phyloP scores from a whole-genome alignment of 2,797 vertebrate genomes.

The Sebastes iracundus region DNA sequence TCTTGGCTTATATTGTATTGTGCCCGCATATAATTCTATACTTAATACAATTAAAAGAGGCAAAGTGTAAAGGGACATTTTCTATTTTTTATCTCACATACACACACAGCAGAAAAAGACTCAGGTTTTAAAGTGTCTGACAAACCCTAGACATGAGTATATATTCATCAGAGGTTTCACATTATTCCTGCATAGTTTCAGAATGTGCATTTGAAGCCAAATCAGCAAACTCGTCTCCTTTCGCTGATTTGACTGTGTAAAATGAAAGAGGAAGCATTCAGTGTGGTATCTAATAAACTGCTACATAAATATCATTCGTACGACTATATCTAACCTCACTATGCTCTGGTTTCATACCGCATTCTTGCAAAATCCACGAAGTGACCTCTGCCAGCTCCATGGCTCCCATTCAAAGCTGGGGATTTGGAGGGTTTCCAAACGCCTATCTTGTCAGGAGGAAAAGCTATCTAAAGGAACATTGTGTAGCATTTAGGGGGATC shows the following conservation, averaged over 20 bases:
- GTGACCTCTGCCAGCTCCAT: constrained; percentile 9
- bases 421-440: constrained; percentile 5
- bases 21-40: constrained; percentile 1
- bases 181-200: constrained; percentile 81
- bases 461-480: constrained; percentile 14
- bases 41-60: constrained; percentile 42
- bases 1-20: constrained; percentile 42
- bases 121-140: constrained; percentile 43
- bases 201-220: constrained; percentile 66
- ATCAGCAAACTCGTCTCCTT: constrained; percentile 3
- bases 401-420: constrained; percentile 26
- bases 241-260: constrained; percentile 36
- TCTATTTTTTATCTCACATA: constrained; percentile 8
- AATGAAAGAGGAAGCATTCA: constrained; percentile 60
- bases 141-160: constrained; percentile 41
- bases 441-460: not conserved
- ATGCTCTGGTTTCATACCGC: constrained; percentile 31
- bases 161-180: constrained; percentile 56
- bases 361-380: constrained; percentile 24
- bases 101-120: constrained; percentile 32
- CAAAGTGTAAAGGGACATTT: constrained; percentile 45
- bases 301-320: constrained; percentile 56
- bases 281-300: constrained; percentile 35
- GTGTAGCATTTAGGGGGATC: too few relatives aligned
- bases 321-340: constrained; percentile 30